Conservation (phyloP, 2,888 invertebrate species). For the Polydrusus tereticollis region DNA sequence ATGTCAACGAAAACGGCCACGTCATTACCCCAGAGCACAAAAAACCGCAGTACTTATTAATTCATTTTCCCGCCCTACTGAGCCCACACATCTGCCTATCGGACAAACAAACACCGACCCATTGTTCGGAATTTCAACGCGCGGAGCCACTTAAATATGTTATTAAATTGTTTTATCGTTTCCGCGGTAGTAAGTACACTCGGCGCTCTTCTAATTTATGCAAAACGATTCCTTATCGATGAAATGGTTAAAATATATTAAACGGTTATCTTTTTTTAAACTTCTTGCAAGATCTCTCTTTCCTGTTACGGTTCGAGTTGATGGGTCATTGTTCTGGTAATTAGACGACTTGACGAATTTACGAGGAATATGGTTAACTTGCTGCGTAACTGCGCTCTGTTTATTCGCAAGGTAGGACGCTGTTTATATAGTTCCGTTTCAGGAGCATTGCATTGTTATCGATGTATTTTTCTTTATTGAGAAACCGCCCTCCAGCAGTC, state of each 20-base stretch:
- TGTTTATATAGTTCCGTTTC: not conserved
- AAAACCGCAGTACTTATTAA: conserved; percentile 17
- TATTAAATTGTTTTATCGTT: conserved; percentile 68
- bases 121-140: conserved; percentile 64
- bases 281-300: conserved; percentile 54
- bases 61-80: conserved; percentile 3
- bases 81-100: conserved; percentile 14
- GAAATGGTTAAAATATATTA: conserved; percentile 52
- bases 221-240: conserved; percentile 57
- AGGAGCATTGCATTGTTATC: no score
- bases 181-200: conserved; percentile 59
- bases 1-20: not conserved
- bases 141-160: conserved; percentile 63
- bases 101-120: conserved; percentile 58
- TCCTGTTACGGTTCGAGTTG: conserved; percentile 57
- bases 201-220: conserved; percentile 61
- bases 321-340: conserved; percentile 65
- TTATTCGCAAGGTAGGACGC: no score
- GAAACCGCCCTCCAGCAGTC: no score
- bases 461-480: no score
- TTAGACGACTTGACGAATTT: conserved; percentile 60
- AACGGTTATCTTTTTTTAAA: conserved; percentile 51
- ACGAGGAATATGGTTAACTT: no score
- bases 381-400: not conserved
- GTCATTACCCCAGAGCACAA: not conserved